Evolutionary conservation across 2,113 vertebrate species (phyloP).

Genomic region (Pterocles gutturalis): DNA sequence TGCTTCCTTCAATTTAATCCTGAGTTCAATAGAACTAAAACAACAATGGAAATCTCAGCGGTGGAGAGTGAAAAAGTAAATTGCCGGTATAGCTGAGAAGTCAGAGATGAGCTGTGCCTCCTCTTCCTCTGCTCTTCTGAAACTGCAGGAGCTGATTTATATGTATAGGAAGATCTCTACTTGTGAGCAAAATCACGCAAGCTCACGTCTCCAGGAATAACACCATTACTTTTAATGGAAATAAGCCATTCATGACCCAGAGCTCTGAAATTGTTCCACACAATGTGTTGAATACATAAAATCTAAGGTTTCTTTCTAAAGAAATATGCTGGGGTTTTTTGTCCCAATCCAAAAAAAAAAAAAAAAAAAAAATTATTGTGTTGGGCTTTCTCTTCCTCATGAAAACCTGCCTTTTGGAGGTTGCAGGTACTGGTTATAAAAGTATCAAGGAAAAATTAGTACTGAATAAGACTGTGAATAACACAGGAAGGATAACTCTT

Average conservation of each 20-base stretch:
- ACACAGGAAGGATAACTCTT: neutral
- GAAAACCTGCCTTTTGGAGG: neutral
- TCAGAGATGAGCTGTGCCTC: neutral
- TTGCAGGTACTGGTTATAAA: neutral
- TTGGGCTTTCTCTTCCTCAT: neutral
- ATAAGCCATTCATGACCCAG: slow-evolving; percentile 37
- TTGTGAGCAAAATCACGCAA: neutral
- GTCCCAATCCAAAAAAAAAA: neutral
- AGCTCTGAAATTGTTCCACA: slow-evolving; percentile 24
- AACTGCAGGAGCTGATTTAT: slow-evolving; percentile 18
- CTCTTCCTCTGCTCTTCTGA: slow-evolving; percentile 22
- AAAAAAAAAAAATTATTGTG: neutral
- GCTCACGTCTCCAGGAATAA: neutral
- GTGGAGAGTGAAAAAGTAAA: neutral
- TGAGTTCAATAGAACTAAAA: neutral
- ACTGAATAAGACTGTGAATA: neutral
- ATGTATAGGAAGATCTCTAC: neutral
- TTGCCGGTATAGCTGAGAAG: neutral
- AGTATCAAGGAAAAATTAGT: neutral
- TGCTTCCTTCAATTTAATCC: slow-evolving; percentile 24
- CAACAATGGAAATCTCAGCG: neutral
- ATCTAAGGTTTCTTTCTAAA: slow-evolving; percentile 6
- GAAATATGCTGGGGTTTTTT: neutral
- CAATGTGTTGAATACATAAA: slow-evolving; percentile 40
- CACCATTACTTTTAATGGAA: slow-evolving; percentile 51